Evolutionary conservation across 1,140 invertebrate species (phyloP).

Genomic region (Bradysia coprophila): DNA sequence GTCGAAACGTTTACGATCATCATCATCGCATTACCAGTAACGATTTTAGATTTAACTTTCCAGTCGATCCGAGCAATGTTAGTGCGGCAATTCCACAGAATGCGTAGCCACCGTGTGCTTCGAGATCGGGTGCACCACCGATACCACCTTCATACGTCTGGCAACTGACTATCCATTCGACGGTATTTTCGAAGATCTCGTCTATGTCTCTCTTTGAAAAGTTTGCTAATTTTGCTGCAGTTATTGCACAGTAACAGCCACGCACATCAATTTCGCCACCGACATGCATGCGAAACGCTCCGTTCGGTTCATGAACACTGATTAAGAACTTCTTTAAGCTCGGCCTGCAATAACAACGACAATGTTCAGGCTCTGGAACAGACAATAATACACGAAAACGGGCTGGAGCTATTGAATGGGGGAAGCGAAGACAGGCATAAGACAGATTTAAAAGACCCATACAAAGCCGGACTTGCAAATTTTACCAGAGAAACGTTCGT

Average conservation of each 20-base stretch:
- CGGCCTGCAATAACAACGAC: no score
- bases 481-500: no score
- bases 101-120: constrained; percentile 96
- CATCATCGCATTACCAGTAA: constrained; percentile 64
- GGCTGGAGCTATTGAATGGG: no score
- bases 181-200: constrained; percentile 66
- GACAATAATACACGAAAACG: no score
- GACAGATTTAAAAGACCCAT: no score
- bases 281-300: constrained; percentile 77
- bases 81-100: constrained; percentile 90
- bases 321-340: constrained; percentile 64
- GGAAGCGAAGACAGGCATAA: no score
- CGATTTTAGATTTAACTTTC: constrained; percentile 58
- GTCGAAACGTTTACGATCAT: no score
- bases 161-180: constrained; percentile 82
- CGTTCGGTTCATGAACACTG: constrained; percentile 56
- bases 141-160: constrained; percentile 99
- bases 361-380: no score
- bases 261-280: constrained; percentile 93
- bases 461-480: no score
- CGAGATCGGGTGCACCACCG: constrained; percentile 80
- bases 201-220: constrained; percentile 36
- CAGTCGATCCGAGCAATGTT: constrained; percentile 58
- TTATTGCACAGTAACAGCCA: constrained; percentile 86
- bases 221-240: constrained; percentile 77